A percentile compares a stretch with the other conserved stretches of the same genome.
Evolutionary conservation across 2,113 vertebrate species (phyloP).

Genomic region (Odontesthes bonariensis): DNA sequence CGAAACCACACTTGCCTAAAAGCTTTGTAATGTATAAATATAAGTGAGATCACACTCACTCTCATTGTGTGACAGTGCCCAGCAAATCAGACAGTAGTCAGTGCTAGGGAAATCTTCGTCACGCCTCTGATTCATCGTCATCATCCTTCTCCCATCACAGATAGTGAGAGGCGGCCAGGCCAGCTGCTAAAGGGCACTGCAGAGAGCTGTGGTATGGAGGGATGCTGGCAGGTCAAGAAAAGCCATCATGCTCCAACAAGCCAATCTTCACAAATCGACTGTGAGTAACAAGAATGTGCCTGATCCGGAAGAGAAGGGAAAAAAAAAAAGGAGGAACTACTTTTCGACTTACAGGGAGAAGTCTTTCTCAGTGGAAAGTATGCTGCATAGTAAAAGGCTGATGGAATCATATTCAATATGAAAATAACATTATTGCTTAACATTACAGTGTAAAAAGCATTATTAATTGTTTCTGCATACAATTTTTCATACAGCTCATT

Average conservation of each 20-base stretch:
- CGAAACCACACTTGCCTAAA: slow-evolving; percentile 31
- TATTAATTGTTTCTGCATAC: background rate
- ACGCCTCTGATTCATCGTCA: slow-evolving; percentile 72
- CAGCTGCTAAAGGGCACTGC: slow-evolving; percentile 56
- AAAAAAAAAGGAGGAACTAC: background rate
- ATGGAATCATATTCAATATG: background rate
- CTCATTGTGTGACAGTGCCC: slow-evolving; percentile 42
- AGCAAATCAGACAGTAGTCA: slow-evolving; percentile 45
- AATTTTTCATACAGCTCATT: background rate
- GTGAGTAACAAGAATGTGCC: slow-evolving; percentile 13
- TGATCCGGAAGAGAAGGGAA: background rate
- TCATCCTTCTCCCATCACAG: slow-evolving; percentile 55
- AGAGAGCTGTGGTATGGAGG: slow-evolving; percentile 40
- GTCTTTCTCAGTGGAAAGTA: background rate
- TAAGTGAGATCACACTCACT: slow-evolving; percentile 46
- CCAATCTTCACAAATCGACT: slow-evolving; percentile 26
- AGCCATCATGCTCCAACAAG: slow-evolving; percentile 9
- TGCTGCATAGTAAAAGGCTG: background rate
- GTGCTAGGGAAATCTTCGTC: slow-evolving; percentile 60
- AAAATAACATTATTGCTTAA: background rate
- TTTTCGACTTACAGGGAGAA: background rate
- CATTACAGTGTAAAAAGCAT: background rate
- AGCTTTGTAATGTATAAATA: slow-evolving; percentile 50
- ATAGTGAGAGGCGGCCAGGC: slow-evolving; percentile 45
- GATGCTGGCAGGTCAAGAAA: slow-evolving; percentile 48